These are phyloP conservation scores for Myiagra hebetior DNA, from an alignment of 2,113 vertebrate genomes.

Conservation along the genomic window DNA sequence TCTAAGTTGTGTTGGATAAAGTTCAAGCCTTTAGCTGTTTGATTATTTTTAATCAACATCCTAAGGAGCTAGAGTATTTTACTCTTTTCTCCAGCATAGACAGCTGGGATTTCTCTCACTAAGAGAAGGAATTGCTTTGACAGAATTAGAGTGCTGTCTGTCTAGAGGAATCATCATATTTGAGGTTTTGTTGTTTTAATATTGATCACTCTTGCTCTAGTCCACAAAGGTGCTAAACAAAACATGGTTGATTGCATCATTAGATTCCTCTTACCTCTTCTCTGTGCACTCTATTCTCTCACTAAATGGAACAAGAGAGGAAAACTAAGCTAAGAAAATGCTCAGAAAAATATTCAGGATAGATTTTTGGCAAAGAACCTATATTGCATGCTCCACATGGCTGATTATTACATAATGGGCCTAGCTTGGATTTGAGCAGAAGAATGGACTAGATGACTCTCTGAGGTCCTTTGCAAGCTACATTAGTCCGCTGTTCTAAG, in stretches of 20 bases:
- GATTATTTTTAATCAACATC: neutral
- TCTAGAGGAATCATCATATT: neutral
- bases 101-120: neutral
- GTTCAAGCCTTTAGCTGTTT: neutral
- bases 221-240: neutral
- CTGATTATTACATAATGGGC: neutral
- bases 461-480: neutral
- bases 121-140: neutral
- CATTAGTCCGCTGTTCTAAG: neutral
- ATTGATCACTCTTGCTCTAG: neutral
- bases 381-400: neutral
- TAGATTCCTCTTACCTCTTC: neutral
- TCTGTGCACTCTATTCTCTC: neutral
- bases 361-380: neutral
- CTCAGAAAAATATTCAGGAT: neutral
- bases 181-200: neutral
- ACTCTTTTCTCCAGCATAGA: neutral
- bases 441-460: neutral
- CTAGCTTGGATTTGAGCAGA: neutral
- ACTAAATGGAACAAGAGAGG: neutral
- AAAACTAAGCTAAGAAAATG: neutral
- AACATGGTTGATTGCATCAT: neutral
- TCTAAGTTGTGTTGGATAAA: neutral
- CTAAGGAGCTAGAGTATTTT: neutral
- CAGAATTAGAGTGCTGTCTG: neutral